Conservation (phyloP, 1,140 invertebrate genomes). For the Gonioctena quinquepunctata region DNA sequence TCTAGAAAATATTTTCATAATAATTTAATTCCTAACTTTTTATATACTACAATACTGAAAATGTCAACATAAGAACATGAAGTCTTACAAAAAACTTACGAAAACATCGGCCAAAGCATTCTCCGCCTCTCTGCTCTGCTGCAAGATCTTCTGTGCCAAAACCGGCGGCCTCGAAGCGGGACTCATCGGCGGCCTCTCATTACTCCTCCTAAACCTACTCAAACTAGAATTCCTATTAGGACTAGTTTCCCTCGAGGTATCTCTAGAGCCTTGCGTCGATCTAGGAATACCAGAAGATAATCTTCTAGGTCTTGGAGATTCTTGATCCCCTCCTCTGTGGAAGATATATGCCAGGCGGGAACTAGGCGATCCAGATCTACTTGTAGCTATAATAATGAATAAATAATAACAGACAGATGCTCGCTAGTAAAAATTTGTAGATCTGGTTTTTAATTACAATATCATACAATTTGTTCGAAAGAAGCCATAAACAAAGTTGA, state of each 20-base stretch:
- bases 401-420: too few species aligned
- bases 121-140: constrained; percentile 89
- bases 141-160: constrained; percentile 80
- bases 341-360: constrained; percentile 73
- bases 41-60: too few species aligned
- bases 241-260: constrained; percentile 71
- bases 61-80: too few species aligned
- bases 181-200: constrained; percentile 60
- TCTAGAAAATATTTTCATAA: too few species aligned
- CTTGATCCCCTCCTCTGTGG: constrained; percentile 59
- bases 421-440: too few species aligned
- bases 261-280: constrained; percentile 66
- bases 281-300: constrained; percentile 73
- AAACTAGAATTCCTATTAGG: constrained; percentile 57
- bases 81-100: too few species aligned
- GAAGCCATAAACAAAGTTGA: too few species aligned
- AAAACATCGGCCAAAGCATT: constrained; percentile 76
- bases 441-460: too few species aligned
- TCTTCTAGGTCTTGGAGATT: constrained; percentile 48
- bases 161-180: constrained; percentile 65
- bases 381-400: constrained; percentile 64
- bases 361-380: constrained; percentile 78
- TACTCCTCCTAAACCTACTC: constrained; percentile 53
- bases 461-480: too few species aligned
- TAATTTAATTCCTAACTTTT: too few species aligned